Evolutionary conservation across 2,888 invertebrate species (phyloP), one percentile per base, ranked within the genome.

Genomic region (Rambutsinella grinnellia): DNA sequence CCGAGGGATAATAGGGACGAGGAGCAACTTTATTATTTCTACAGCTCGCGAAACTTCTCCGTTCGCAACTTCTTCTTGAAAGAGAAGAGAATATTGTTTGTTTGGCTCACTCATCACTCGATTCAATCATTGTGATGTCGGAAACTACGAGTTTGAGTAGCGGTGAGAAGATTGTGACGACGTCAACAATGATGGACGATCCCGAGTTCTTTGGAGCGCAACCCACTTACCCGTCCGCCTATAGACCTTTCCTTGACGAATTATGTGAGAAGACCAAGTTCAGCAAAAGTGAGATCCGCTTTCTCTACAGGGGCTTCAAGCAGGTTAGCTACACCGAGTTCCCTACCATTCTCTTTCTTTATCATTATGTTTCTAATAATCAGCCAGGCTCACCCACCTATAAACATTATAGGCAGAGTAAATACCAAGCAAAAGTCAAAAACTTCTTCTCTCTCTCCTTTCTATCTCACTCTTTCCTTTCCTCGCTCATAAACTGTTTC

Each of bases 221-320:
- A 78, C 83, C 84, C 57, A 65, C 78, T 60, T 84, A 81, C 79
- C 82, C 81, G 80, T 81, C 83, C 80, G 78, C 82, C 77, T 84
- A 84, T 81, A 82, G 84, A 82, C 84, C 84, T 68, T 84, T 84
- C 76, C 90, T 95, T 80, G 96, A 97, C 86, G 95, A 96, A 86
- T 89, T 97, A 76, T 95, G 96, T 87, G 90, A 94, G 84, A 94
- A 94, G 87, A 97, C 97, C 69, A 97, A 97, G 88, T 98, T 98
- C 89, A 94, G 96, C 61, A 91, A 95, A 85, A 95, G 95, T 87
- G 98, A 98, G 88, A 95, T 98, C 82, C 92, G 97, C 84, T 94
- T 97, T 85, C 97, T 98, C 95, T 98, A 98, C 87, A 90, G 97
- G 85, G 97, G 97, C 83, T 98, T 98, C 88, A 98, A 98, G 89